Evolutionary conservation across 2,888 invertebrate species (phyloP), one percentile per base, ranked within the genome.

Genomic region (Exephanes ischioxanthus): DNA sequence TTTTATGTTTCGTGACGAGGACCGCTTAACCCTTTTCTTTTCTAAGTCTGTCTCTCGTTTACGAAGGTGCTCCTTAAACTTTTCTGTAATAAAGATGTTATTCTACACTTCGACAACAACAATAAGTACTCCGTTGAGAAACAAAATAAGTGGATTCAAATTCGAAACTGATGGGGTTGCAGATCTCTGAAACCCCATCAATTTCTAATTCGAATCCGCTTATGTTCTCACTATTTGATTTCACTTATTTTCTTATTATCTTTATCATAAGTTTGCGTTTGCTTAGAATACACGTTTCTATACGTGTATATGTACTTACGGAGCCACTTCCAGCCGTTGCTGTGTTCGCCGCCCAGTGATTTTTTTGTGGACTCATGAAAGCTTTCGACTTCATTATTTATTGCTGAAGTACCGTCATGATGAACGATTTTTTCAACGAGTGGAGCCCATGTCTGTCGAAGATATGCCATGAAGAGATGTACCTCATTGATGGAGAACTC

Each of bases 381-480:
- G 22, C 22, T 22, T 22, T 22, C 22, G 22, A 22, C 22, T 55
- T 55, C 55, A 9, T 55, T 55, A 9, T 22, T 19, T 4, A 9
- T 55, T 55, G 3, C 6, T 55, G 6, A 3, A 22, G 9, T 22
- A 55, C 55, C 55, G 9, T n/a, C 4, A 55, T 55, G 55, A 4
- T 7, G 55, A 22, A 4, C 55, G 55, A 55, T 55, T 19, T 55
- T 55, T 9, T 55, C 22, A 6, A 22, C 55, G 4, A 22, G 6
- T 55, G 55, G 55, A 55, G 55, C 22, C 55, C 55, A 55, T 22
- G 55, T 55, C n/a, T 22, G n/a, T 5, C 22, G 55, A 55, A 55
- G 19, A 22, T 55, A 55, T 5, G n/a, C 19, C 55, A 55, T 9
- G 55, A 55, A 55, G 6, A 7, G 6, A 19, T 19, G 19, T 4